Evolutionary conservation across 2,888 invertebrate species (phyloP).

Genomic region (Listrodromus nycthemerus): DNA sequence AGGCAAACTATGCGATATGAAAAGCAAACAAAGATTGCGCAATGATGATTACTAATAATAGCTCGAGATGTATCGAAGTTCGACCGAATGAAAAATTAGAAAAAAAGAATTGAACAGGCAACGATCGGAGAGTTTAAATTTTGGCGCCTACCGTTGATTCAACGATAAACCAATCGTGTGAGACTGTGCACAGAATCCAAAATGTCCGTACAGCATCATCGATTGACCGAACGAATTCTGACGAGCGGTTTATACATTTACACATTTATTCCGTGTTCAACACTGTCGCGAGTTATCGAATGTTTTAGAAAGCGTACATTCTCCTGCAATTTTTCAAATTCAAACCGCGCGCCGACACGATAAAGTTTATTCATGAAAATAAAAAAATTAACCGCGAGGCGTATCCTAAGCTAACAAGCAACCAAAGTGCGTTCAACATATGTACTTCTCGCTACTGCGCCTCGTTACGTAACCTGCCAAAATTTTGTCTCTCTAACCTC

Average conservation of each 20-base stretch:
- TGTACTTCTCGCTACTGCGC: slow-evolving; percentile 41
- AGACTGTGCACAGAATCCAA: slow-evolving; percentile 36
- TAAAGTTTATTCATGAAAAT: neutral
- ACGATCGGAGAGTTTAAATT: slow-evolving; percentile 46
- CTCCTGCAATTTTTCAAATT: neutral
- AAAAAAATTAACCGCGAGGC: slow-evolving; percentile 22
- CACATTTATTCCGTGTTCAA: slow-evolving; percentile 3
- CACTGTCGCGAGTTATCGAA: slow-evolving; percentile 6
- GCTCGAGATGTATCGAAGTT: neutral
- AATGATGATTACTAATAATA: slow-evolving; percentile 54
- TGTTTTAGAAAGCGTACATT: neutral
- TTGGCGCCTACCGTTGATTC: slow-evolving; percentile 45
- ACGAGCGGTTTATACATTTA: neutral
- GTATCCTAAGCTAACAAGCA: slow-evolving; percentile 57
- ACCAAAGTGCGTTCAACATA: slow-evolving; percentile 56
- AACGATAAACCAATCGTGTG: slow-evolving; percentile 11
- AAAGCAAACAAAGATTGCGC: slow-evolving; percentile 55
- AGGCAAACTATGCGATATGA: slow-evolving; percentile 35
- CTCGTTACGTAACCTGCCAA: slow-evolving; percentile 61
- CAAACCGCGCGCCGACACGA: neutral
- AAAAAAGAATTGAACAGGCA: neutral
- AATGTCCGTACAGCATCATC: slow-evolving; percentile 45
- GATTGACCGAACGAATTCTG: slow-evolving; percentile 40
- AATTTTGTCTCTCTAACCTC: slow-evolving; percentile 45
- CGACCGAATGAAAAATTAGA: neutral